Evolutionary conservation across 2,888 invertebrate species (phyloP).

Genomic region (Coronaproctus castanopsis): DNA sequence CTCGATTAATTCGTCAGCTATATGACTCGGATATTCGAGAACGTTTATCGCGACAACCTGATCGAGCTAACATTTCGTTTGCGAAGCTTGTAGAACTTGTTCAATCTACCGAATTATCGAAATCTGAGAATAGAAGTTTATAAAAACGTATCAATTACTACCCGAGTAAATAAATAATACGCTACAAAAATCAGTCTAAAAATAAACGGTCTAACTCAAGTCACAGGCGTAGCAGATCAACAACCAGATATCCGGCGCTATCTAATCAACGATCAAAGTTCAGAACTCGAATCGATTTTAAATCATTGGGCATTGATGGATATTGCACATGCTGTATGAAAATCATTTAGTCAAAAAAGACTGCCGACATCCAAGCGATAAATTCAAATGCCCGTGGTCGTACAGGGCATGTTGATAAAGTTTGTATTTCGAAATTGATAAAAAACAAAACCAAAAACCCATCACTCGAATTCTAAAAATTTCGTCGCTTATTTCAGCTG

Average conservation of each 20-base stretch:
- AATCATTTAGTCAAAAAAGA: not conserved
- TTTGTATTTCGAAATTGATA: not conserved
- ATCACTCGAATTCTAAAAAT: too few species aligned
- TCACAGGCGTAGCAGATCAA: too few species aligned
- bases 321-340: not conserved
- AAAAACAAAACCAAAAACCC: not conserved
- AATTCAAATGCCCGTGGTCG: not conserved
- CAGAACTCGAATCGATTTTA: not conserved
- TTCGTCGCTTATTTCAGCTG: not conserved
- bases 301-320: not conserved
- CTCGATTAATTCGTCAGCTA: too few species aligned
- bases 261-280: not conserved
- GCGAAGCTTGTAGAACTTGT: not conserved
- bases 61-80: not conserved
- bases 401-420: constrained; percentile 1
- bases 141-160: not conserved
- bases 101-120: not conserved
- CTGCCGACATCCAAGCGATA: not conserved
- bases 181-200: not conserved
- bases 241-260: not conserved
- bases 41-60: not conserved
- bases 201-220: not conserved
- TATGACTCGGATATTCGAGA: not conserved
- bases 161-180: not conserved
- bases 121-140: not conserved